phyloP scores from a whole-genome alignment of 2,888 invertebrate genomes.

The Sericinus montela region DNA sequence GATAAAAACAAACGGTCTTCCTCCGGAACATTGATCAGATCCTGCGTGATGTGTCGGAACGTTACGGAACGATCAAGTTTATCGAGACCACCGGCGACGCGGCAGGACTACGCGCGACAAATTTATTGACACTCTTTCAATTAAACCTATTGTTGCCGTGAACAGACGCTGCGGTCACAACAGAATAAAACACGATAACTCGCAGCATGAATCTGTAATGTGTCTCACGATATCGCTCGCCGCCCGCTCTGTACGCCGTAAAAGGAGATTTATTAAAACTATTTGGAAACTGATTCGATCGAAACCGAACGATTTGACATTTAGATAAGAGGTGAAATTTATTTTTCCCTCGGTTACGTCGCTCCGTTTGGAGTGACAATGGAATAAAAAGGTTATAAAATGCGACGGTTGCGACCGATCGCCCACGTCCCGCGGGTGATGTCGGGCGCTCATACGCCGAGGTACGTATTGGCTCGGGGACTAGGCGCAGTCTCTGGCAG shows the following conservation, averaged over 20 bases:
- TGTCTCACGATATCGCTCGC: constrained; percentile 57
- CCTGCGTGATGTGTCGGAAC: constrained; percentile 55
- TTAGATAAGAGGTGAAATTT: constrained; percentile 78
- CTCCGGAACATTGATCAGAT: constrained; percentile 55
- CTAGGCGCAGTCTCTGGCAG: constrained; percentile 53
- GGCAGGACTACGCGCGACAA: constrained; percentile 56
- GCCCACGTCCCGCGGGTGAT: constrained; percentile 70
- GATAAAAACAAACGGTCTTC: constrained; percentile 68
- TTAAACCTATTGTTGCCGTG: constrained; percentile 73
- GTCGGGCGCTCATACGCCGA: constrained; percentile 51
- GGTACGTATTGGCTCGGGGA: constrained; percentile 46
- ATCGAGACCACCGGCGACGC: constrained; percentile 72
- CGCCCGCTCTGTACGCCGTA: constrained; percentile 60
- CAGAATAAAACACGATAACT: constrained; percentile 75
- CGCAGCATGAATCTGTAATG: constrained; percentile 69
- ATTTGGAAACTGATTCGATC: constrained; percentile 79
- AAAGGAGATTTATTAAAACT: constrained; percentile 80
- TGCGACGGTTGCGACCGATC: constrained; percentile 61
- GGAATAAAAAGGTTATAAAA: constrained; percentile 79
- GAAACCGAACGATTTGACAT: constrained; percentile 78
- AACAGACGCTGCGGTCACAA: constrained; percentile 67
- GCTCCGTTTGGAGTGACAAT: constrained; percentile 69
- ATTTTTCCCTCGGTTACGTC: constrained; percentile 68
- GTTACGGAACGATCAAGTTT: constrained; percentile 49
- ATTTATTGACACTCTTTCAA: constrained; percentile 80